A percentile compares a stretch with the other conserved stretches of the same genome.
These are phyloP conservation scores for Stegastes partitus DNA, from an alignment of 2,113 vertebrate species.

Conservation along the genomic window DNA sequence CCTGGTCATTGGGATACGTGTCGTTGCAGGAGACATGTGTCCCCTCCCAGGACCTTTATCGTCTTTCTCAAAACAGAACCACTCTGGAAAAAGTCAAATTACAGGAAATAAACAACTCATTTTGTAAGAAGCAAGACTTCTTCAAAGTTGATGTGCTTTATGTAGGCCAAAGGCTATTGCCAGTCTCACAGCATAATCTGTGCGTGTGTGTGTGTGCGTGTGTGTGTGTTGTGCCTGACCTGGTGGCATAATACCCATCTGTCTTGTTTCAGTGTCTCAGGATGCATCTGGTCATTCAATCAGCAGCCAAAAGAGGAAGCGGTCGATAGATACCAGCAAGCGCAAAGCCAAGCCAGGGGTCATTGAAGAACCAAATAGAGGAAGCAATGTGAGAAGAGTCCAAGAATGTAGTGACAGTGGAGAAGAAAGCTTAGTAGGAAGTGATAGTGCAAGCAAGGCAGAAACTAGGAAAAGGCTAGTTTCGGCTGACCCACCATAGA, in stretches of 20 bases:
- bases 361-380: slow-evolving; percentile 80
- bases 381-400: slow-evolving; percentile 71
- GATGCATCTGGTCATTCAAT: slow-evolving; percentile 82
- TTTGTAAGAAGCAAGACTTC: slow-evolving; percentile 13
- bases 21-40: slow-evolving; percentile 62
- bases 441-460: slow-evolving; percentile 66
- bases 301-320: slow-evolving; percentile 82
- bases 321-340: slow-evolving; percentile 68
- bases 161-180: slow-evolving; percentile 19
- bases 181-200: slow-evolving; percentile 27
- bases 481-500: slow-evolving; percentile 83
- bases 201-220: slow-evolving; percentile 24
- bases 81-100: slow-evolving; percentile 82
- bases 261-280: slow-evolving; percentile 69
- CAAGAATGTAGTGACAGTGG: slow-evolving; percentile 38
- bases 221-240: slow-evolving; percentile 69
- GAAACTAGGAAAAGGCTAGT: not conserved
- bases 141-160: slow-evolving; percentile 18
- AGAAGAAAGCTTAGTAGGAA: slow-evolving; percentile 70
- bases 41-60: slow-evolving; percentile 60
- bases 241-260: slow-evolving; percentile 58
- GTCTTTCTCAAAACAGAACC: slow-evolving; percentile 87
- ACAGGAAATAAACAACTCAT: slow-evolving; percentile 9
- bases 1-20: slow-evolving; percentile 68
- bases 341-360: slow-evolving; percentile 71